These are phyloP conservation scores for Grallaria varia DNA, from an alignment of 2,113 vertebrate genomes.

Conservation along the genomic window DNA sequence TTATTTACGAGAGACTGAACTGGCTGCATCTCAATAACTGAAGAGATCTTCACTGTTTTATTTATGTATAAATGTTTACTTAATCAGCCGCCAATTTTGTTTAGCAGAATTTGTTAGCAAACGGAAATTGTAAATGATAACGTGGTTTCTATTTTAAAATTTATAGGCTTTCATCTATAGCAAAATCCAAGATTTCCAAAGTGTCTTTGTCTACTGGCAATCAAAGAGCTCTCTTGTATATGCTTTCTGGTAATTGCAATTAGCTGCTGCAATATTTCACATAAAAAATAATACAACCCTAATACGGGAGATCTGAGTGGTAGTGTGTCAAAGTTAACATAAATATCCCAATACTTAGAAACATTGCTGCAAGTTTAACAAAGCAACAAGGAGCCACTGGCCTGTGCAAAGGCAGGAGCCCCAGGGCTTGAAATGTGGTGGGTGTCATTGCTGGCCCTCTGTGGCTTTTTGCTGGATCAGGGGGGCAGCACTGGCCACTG, in stretches of 20 bases:
- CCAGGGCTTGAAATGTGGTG: fast-evolving
- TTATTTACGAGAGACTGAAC: conserved; percentile 62
- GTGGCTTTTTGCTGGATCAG: fast-evolving
- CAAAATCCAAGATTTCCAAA: conserved; percentile 42
- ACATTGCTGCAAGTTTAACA: not conserved
- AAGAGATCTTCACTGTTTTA: conserved; percentile 58
- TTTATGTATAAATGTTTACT: conserved; percentile 72
- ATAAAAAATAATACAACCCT: not conserved
- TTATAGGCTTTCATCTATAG: conserved; percentile 38
- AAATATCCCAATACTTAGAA: not conserved
- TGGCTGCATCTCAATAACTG: conserved; percentile 56
- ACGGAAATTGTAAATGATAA: conserved; percentile 58
- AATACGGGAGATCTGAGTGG: not conserved
- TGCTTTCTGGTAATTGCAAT: conserved; percentile 50
- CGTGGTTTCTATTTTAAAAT: conserved; percentile 51
- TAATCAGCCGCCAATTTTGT: conserved; percentile 64
- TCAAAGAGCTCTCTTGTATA: conserved; percentile 26
- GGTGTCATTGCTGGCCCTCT: fast-evolving
- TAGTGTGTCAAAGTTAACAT: not conserved
- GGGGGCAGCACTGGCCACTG: fast-evolving
- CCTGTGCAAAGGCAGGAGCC: not conserved
- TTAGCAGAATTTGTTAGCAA: conserved; percentile 58
- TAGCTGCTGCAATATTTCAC: conserved; percentile 20
- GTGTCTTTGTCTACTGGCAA: conserved; percentile 37
- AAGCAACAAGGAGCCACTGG: not conserved